Base-by-base conservation (phyloP, 2,888 invertebrate genomes). In the Tenthredo scrophulariae region DNA sequence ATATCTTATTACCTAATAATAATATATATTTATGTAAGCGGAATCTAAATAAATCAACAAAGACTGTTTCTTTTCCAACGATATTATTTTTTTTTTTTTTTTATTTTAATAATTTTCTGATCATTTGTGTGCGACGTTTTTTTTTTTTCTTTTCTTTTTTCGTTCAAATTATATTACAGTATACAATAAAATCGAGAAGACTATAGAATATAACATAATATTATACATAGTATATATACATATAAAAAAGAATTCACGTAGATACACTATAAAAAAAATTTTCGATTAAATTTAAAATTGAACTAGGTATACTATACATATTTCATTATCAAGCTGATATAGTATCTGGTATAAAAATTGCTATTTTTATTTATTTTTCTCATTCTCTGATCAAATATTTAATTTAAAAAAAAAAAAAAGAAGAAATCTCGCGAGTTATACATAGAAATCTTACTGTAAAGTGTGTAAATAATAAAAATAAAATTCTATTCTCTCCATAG, bases 1-100 rank as follows among this genome's bases (percentile, higher is more conserved):
- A 89, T 90, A 89, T 88, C 88, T 91, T 90, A 83, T 50, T 77
- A 37, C 37, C 37, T 37, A 37, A 37, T 37, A 77, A 50, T 43
- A 74, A 26, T 70, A 46, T 91, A 90, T 91, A 90, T 91, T 90
- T 89, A 90, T 90, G 89, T 92, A 91, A 89, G 89, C 88, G 89
- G 88, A 90, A 89, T 67, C 87, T 86, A 86, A 89, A 90, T 89
- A 89, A 90, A 91, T 89, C 86, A 88, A 88, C 88, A 89, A 89
- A 90, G 90, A 90, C 90, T 90, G 89, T 88, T 88, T 87, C 86
- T 90, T 91, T 89, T 88, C 85, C 85, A 87, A 86, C 50, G 26
- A 79, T 29, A 62, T 62, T 26, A 62, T 3, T 62, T 62, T 70
- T 67, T 67, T 67, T 37, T 37, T 37, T 37, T 37, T 37, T 6